phyloP scores from a whole-genome alignment of 30 jellyfish, hydroid and myxozoan genomes.

The Turritopsis rubra region DNA sequence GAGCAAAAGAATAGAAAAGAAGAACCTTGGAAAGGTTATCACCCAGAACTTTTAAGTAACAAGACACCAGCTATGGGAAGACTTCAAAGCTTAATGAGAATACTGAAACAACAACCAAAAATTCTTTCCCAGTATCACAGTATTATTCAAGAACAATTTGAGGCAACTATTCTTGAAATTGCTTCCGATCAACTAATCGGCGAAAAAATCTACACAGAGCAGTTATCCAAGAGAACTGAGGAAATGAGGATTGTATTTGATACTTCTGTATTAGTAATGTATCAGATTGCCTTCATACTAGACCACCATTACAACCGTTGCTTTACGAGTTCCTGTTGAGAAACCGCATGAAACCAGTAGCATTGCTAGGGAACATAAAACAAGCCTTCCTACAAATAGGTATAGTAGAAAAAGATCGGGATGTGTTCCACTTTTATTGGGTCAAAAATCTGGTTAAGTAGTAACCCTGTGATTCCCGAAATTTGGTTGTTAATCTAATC shows the following conservation, averaged over 20 bases:
- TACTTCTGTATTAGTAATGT: conserved; percentile 40
- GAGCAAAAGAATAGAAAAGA: too few species aligned
- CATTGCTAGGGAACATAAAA: too few species aligned
- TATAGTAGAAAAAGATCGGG: conserved; percentile 45
- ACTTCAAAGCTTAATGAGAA: conserved; percentile 24
- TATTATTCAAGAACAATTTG: conserved; percentile 37
- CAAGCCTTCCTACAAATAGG: conserved; percentile 46
- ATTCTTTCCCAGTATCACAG: conserved; percentile 34
- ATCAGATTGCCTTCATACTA: conserved; percentile 57
- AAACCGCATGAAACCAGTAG: too few species aligned
- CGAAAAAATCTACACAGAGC: conserved; percentile 55
- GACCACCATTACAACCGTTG: conserved; percentile 52
- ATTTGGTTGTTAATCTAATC: conserved; percentile 38
- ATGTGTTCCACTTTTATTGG: conserved; percentile 41
- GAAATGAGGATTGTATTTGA: conserved; percentile 54
- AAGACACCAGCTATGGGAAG: conserved; percentile 46
- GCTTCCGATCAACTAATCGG: conserved; percentile 51
- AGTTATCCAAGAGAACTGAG: conserved; percentile 28
- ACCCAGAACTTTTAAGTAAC: too few species aligned
- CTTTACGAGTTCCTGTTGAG: conserved; percentile 38
- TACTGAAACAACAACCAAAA: conserved; percentile 35
- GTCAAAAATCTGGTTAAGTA: conserved; percentile 22
- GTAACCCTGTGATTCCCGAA: conserved; percentile 40
- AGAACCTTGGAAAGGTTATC: too few species aligned
- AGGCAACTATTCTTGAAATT: conserved; percentile 53